Evolutionary conservation across 2,113 vertebrate genomes (phyloP).

Genomic region (Nettapus auritus): DNA sequence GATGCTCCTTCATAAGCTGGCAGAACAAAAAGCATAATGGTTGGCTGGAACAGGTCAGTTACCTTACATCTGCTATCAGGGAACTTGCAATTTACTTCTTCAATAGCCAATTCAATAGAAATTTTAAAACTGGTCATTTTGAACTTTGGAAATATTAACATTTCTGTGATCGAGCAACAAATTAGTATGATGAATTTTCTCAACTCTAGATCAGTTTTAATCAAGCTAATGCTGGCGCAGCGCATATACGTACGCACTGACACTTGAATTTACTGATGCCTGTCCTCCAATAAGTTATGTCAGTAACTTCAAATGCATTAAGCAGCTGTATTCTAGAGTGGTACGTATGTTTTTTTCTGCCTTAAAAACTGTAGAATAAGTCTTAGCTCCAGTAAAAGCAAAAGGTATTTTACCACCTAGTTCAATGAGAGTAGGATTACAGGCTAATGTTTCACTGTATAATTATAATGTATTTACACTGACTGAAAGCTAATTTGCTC

Average conservation of each 20-base stretch:
- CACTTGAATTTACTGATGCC: slow-evolving; percentile 69
- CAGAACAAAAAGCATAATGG: slow-evolving; percentile 85
- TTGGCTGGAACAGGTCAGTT: slow-evolving; percentile 85
- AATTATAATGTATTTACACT: not conserved
- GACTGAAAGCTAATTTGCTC: not conserved
- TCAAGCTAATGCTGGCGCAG: slow-evolving; percentile 30
- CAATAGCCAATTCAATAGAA: slow-evolving; percentile 73
- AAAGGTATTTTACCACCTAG: not conserved
- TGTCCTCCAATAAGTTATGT: slow-evolving; percentile 38
- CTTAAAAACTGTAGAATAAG: not conserved
- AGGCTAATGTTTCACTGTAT: not conserved
- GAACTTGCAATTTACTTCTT: slow-evolving; percentile 70
- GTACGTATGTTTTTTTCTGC: not conserved
- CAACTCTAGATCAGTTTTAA: slow-evolving; percentile 44
- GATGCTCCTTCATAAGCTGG: slow-evolving; percentile 86
- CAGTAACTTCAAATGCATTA: not conserved
- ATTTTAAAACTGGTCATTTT: slow-evolving; percentile 35
- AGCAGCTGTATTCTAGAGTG: not conserved
- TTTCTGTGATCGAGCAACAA: slow-evolving; percentile 59
- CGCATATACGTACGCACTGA: not conserved
- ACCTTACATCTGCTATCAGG: slow-evolving; percentile 84
- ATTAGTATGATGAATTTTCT: slow-evolving; percentile 19
- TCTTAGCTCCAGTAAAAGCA: not conserved
- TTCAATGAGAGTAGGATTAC: not conserved
- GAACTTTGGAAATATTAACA: slow-evolving; percentile 43